Conservation (phyloP, 2,113 vertebrate species). For the Myrmecobius fasciatus region DNA sequence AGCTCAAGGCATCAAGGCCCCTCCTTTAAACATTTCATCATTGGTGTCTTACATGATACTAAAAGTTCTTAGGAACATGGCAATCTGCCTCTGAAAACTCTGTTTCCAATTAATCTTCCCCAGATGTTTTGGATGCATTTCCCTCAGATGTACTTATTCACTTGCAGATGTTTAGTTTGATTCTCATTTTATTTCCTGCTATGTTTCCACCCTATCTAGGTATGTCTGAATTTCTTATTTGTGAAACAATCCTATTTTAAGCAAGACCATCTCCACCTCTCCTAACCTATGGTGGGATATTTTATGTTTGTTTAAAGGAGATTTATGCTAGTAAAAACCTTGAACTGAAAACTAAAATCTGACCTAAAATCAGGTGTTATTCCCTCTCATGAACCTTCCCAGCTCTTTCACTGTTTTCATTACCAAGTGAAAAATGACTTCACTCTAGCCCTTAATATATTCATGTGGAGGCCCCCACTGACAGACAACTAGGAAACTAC, state of each 20-base stretch:
- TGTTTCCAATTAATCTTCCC: no score
- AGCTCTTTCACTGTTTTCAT: conserved; percentile 6
- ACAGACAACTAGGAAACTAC: fast-evolving
- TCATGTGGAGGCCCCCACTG: not conserved
- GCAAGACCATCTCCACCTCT: not conserved
- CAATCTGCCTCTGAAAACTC: not conserved
- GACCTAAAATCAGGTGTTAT: conserved; percentile 22
- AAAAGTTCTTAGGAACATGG: not conserved
- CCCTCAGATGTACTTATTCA: not conserved
- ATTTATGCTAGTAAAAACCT: not conserved
- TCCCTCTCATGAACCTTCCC: not conserved
- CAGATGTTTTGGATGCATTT: not conserved
- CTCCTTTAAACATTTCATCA: not conserved
- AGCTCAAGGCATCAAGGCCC: not conserved
- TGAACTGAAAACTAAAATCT: not conserved
- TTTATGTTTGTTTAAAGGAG: not conserved
- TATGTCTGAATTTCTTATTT: conserved; percentile 16
- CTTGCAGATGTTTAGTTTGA: conserved; percentile 7
- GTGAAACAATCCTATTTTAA: not conserved
- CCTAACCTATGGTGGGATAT: not conserved
- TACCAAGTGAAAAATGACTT: conserved; percentile 12
- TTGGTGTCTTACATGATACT: not conserved
- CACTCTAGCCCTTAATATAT: not conserved
- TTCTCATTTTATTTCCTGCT: not conserved
- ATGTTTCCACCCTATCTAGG: not conserved